Base-by-base conservation (phyloP, 2,888 invertebrate species). In the Adelphocoris suturalis region DNA sequence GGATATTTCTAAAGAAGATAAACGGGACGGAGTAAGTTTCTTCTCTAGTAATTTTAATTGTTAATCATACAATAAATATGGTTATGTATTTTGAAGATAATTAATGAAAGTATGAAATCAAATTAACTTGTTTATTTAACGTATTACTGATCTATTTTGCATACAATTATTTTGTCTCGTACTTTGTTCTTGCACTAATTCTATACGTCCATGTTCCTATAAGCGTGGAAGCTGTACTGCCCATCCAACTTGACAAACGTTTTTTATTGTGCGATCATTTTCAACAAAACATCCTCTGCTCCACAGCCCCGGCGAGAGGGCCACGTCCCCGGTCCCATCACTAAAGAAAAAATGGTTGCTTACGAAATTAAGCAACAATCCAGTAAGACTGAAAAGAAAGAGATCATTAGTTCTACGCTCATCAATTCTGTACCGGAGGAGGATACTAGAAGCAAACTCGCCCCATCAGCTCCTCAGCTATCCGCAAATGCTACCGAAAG, bases 301-400 rank as follows among this genome's bases (percentile, higher is more conserved):
- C 76, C 85, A 5, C 85, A 90, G 90, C 16, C 48, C 16, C 61
- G 91, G 12, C 90, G 91, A 47, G 91, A 91, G 37, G 93, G 94
- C 87, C 93, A 94, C 90, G 94, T 95, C n/a, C 95, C 95, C 0
- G 95, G 95, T 23, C 95, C 95, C 0, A 95, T 95, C 13, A 95
- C 95, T 0, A 94, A 95, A 90, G 95, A 95, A 89, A 94, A 95
- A 91, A 93, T 95, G 23, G 95, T 95, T 92, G 95, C 86, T 86
- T 86, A 86, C 68, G 86, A 86, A 75, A 86, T 68, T 86, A 86
- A 86, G 86, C 82, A 82, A 52, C 82, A 82, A 27, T 61, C 61
- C n/a, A 47, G 61, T 61, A 86, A 86, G 76, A 75, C 86, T 68
- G 86, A 86, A 46, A 86, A 86, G 76, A 61, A 68, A 46, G 86